Evolutionary conservation across 2,797 vertebrate genomes (phyloP).

Genomic region (Mallotus villosus): DNA sequence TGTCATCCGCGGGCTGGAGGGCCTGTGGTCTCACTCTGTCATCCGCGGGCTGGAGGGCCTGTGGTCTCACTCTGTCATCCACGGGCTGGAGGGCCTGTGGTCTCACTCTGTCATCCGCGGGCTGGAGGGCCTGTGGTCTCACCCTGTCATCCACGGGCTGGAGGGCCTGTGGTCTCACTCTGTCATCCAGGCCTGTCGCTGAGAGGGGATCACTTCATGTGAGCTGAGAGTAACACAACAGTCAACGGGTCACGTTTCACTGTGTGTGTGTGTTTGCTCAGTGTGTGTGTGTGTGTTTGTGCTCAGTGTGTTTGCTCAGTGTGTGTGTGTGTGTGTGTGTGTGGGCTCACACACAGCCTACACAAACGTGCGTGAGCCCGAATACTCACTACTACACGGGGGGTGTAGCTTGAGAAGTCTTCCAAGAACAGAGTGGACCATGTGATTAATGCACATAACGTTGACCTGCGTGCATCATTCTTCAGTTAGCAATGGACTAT

Average conservation of each 20-base stretch:
- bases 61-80: background rate
- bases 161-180: background rate
- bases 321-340: slow-evolving; percentile 13
- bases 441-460: background rate
- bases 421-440: background rate
- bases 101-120: background rate
- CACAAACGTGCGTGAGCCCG: background rate
- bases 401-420: background rate
- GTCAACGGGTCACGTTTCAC: slow-evolving; percentile 34
- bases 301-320: background rate
- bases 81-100: too few relatives aligned
- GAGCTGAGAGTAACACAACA: slow-evolving; percentile 20
- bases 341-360: background rate
- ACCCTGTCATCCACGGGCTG: too few relatives aligned
- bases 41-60: too few relatives aligned
- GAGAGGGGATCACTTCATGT: slow-evolving; percentile 25
- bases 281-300: background rate
- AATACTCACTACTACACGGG: background rate
- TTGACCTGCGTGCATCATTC: background rate
- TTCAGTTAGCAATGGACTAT: slow-evolving; percentile 2
- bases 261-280: background rate
- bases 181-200: background rate
- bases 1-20: too few relatives aligned
- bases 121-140: too few relatives aligned
- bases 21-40: background rate